phyloP scores from a whole-genome alignment of 2,888 invertebrate genomes.

The Nephrotoma guestfalica region DNA sequence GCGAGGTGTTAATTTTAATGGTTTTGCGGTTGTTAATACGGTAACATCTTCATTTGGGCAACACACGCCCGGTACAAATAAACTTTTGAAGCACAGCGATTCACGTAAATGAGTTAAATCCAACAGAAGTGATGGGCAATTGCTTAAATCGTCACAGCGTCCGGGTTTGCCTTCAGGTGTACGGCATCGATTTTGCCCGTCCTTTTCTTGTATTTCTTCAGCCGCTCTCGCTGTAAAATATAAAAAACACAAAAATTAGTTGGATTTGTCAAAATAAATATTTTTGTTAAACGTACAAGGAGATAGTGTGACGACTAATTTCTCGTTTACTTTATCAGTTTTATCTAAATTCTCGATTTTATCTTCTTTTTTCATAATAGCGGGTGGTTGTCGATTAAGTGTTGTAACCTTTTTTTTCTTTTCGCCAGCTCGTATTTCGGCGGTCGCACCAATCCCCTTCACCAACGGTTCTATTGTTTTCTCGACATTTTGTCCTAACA shows the following conservation, averaged over 20 bases:
- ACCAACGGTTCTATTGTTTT: constrained; percentile 67
- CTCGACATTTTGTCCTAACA: constrained; percentile 58
- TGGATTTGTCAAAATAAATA: neutral
- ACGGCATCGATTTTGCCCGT: constrained; percentile 51
- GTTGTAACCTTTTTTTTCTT: constrained; percentile 19
- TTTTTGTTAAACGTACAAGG: constrained; percentile 1
- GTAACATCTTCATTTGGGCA: constrained; percentile 47
- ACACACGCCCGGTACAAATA: constrained; percentile 85
- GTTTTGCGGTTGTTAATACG: constrained; percentile 25
- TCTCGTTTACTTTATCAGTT: neutral
- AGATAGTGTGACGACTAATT: neutral
- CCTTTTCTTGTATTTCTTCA: constrained; percentile 24
- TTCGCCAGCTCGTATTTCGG: constrained; percentile 18
- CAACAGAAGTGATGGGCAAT: constrained; percentile 70
- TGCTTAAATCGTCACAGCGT: constrained; percentile 74
- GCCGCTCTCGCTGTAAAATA: neutral
- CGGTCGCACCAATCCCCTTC: constrained; percentile 19
- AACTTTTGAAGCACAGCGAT: constrained; percentile 78
- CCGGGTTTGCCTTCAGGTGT: constrained; percentile 70
- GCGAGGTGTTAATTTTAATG: constrained; percentile 22
- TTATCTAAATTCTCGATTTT: neutral
- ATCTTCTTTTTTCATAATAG: neutral
- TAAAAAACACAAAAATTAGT: constrained; percentile 9
- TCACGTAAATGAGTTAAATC: constrained; percentile 69
- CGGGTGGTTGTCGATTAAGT: neutral